Conservation (phyloP, 2,797 vertebrate species). For the Tapirus indicus region DNA sequence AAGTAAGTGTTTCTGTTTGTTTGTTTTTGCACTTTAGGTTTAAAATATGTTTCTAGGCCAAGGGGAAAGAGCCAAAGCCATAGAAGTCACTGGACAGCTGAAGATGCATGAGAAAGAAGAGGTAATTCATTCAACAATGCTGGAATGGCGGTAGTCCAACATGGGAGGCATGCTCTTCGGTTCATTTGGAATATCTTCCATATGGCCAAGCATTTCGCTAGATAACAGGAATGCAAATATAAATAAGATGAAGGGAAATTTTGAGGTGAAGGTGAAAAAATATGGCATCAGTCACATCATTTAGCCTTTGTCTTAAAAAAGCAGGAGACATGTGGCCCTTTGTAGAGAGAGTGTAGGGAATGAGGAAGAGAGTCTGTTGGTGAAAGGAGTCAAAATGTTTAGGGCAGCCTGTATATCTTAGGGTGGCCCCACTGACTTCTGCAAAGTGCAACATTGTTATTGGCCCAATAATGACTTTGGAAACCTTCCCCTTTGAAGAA, state of each 20-base stretch:
- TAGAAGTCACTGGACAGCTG: background rate
- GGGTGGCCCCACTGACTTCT: background rate
- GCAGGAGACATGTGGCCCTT: background rate
- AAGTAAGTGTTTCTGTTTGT: background rate
- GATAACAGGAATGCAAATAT: background rate
- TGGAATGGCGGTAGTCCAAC: background rate
- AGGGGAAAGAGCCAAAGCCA: background rate
- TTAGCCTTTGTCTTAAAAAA: background rate
- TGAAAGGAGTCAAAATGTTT: background rate
- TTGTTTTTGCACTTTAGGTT: background rate
- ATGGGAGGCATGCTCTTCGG: background rate
- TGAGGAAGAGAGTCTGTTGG: background rate
- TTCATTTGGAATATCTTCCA: background rate
- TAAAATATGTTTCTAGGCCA: background rate
- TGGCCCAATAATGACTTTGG: conserved; percentile 2
- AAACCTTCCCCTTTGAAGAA: conserved; percentile 54
- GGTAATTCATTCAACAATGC: background rate
- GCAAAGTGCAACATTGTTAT: background rate
- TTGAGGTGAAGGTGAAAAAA: background rate
- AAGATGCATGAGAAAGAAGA: background rate
- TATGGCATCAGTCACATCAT: background rate
- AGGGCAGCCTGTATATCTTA: background rate
- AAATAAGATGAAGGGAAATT: background rate
- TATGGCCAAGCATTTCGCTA: background rate
- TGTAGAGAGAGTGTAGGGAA: background rate